Evolutionary conservation across 1,140 invertebrate species (phyloP), one percentile per base, ranked within the genome.

Genomic region (Brachionus paranguensis): DNA sequence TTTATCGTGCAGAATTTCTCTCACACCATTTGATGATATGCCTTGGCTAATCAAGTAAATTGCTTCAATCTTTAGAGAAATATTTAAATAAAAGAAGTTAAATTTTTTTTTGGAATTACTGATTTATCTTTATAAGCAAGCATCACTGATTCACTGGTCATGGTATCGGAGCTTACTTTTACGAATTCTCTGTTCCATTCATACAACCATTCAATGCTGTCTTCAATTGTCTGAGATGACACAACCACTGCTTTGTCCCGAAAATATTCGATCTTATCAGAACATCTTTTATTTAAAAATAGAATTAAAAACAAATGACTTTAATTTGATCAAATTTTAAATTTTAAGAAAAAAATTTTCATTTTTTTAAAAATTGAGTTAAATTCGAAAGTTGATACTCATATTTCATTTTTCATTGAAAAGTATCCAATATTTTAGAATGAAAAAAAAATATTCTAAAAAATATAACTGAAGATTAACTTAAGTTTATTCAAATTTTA

Each of bases 21-120:
- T 86, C 41, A 87, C 86, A 20, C 86, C 86, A 78, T 89, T 87
- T 20, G 87, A 85, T 7, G 89, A 86, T 17, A 86, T 85, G 1
- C 89, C 89, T 85, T 89, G 88, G 47, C 87, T 89, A 55, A 89
- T 88, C 72, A 90, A 84, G 83, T 89, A 89, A 11, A 90, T 86
- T 65, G 87, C 88, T 85, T 89, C 88, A 86, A 87, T 87, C 89
- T 89, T 86, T 20, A 45, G 12, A 33, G n/a, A 85, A 20, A 72
- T 43, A 41, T 20, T 53, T 27, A 17, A 4, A 17, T 20, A 17
- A 14, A 78, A 45, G 33, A 68, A 85, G 33, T 33, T n/a, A 29
- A 45, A 20, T 0, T 20, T 43, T 70, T 50, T 50, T 76, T n/a
- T 11, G 1, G 2, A 85, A 86, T 86, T 85, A 88, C 88, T 85